Evolutionary conservation across 2,113 vertebrate genomes (phyloP).

Genomic region (Varanus komodoensis): DNA sequence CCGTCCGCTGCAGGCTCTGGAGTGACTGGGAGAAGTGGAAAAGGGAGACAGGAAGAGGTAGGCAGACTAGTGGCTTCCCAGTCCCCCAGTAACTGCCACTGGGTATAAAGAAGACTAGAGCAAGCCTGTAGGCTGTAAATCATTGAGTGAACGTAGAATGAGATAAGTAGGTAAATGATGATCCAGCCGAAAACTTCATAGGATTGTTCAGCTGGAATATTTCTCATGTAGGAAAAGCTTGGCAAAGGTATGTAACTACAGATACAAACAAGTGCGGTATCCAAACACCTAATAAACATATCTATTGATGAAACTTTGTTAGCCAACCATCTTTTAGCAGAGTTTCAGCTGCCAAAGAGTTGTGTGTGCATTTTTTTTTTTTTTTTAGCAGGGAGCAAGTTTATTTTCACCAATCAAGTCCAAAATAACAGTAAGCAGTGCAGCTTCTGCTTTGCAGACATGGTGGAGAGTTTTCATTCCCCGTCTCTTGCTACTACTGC

Average conservation of each 20-base stretch:
- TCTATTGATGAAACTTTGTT: neutral
- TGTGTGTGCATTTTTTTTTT: neutral
- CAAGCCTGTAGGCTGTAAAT: neutral
- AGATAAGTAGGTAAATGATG: neutral
- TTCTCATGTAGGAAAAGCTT: neutral
- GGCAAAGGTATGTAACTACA: neutral
- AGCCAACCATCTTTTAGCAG: neutral
- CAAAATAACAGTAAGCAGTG: conserved; percentile 22
- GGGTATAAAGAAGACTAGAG: neutral
- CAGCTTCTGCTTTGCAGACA: conserved; percentile 4
- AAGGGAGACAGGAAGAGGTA: too few relatives aligned
- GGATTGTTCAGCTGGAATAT: neutral
- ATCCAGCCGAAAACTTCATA: neutral
- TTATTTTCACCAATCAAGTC: conserved; percentile 17
- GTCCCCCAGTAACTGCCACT: too few relatives aligned
- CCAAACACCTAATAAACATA: neutral
- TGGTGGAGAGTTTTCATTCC: conserved; percentile 37
- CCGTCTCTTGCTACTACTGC: conserved; percentile 43
- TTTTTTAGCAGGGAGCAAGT: conserved; percentile 25
- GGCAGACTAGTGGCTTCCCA: too few relatives aligned
- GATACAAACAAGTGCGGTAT: neutral
- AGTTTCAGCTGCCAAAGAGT: neutral
- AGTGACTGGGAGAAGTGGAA: too few relatives aligned
- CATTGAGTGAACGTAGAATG: neutral
- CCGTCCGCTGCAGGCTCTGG: too few relatives aligned